Evolutionary conservation across 2,113 vertebrate genomes (phyloP).

Genomic region (Alces alces): DNA sequence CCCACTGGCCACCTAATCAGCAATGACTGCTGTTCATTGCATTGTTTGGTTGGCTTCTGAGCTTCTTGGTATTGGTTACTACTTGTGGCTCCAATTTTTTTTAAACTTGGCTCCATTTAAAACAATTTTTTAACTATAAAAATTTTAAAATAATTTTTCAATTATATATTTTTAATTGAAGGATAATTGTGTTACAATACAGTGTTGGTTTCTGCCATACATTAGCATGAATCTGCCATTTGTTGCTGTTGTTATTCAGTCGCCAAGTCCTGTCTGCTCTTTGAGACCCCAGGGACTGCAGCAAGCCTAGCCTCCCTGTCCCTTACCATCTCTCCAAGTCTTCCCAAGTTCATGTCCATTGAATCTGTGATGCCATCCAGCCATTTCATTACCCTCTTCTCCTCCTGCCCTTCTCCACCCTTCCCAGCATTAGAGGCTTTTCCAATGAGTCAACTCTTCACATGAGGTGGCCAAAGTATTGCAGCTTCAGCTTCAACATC

Average conservation of each 20-base stretch:
- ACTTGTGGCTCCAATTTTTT: neutral
- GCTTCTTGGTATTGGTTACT: neutral
- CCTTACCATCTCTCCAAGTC: neutral
- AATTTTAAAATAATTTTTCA: neutral
- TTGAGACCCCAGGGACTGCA: neutral
- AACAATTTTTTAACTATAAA: too few relatives aligned
- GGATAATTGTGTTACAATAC: neutral
- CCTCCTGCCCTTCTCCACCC: neutral
- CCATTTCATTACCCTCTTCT: neutral
- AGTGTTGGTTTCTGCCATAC: neutral
- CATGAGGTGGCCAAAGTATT: neutral
- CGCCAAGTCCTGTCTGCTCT: neutral
- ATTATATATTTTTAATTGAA: neutral
- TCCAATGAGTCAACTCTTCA: neutral
- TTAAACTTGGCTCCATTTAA: too few relatives aligned
- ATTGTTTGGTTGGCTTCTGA: neutral
- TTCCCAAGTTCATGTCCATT: neutral
- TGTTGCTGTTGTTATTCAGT: neutral
- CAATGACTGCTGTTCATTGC: rapidly evolving
- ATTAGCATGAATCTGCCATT: neutral
- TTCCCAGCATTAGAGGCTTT: neutral
- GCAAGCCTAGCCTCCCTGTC: neutral
- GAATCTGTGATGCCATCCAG: neutral
- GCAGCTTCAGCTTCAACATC: neutral
- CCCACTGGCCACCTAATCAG: neutral